phyloP scores from a whole-genome alignment of 64 coral and sea anemone species.

The Actinia tenebrosa region DNA sequence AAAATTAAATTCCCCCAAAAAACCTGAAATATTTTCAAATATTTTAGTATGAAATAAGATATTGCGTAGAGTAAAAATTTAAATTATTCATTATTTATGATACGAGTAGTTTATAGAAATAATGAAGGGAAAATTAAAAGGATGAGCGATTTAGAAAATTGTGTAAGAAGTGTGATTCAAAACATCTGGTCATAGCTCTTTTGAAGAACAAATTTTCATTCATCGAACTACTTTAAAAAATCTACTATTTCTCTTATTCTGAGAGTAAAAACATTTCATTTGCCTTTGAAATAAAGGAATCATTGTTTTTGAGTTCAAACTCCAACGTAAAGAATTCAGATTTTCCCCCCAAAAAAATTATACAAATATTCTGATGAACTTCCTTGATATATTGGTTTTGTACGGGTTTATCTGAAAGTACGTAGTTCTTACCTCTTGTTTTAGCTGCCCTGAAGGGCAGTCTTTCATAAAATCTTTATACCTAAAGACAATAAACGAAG shows the following conservation, averaged over 20 bases:
- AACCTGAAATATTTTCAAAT: too few relatives aligned
- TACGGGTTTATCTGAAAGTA: neutral
- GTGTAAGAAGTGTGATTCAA: neutral
- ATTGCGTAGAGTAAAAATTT: too few relatives aligned
- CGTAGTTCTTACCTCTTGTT: conserved; percentile 70
- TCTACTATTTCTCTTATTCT: neutral
- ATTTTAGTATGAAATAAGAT: too few relatives aligned
- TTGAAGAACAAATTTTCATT: neutral
- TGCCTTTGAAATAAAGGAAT: neutral
- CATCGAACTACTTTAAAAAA: neutral
- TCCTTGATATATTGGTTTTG: neutral
- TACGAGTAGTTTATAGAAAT: too few relatives aligned
- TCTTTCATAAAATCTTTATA: conserved; percentile 99
- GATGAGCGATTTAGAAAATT: too few relatives aligned
- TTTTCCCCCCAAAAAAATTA: neutral
- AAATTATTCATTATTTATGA: too few relatives aligned
- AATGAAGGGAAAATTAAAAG: too few relatives aligned
- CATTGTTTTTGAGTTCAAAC: neutral
- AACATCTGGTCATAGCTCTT: neutral
- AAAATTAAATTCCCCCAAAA: too few relatives aligned
- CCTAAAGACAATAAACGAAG: conserved; percentile 32
- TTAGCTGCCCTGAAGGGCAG: conserved; percentile 89
- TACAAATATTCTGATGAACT: too few relatives aligned
- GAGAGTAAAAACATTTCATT: neutral
- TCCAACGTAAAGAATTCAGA: neutral